Evolutionary conservation across 2,113 vertebrate genomes (phyloP).

Genomic region (Centropus bengalensis): DNA sequence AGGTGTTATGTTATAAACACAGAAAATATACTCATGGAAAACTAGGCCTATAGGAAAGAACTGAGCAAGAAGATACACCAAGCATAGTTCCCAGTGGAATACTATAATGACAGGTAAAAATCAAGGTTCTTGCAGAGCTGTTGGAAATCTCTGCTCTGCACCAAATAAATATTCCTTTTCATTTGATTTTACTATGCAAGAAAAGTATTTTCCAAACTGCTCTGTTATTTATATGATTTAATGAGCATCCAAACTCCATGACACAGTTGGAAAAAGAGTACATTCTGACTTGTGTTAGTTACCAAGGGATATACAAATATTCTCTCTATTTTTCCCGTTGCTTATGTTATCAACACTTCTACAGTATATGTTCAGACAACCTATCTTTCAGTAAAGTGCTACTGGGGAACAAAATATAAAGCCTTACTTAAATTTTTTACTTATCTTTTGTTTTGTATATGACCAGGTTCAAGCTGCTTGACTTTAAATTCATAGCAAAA

Average conservation of each 20-base stretch:
- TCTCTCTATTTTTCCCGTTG: background rate
- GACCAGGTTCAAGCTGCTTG: background rate
- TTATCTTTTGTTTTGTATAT: background rate
- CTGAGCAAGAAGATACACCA: background rate
- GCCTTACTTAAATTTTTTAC: background rate
- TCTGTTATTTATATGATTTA: background rate
- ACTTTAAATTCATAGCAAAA: background rate
- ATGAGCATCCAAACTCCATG: background rate
- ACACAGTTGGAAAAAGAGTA: background rate
- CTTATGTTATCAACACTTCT: background rate
- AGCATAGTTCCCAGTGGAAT: background rate
- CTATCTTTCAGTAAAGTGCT: background rate
- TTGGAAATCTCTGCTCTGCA: background rate
- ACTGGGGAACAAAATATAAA: background rate
- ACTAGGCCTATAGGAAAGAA: background rate
- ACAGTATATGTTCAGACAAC: background rate
- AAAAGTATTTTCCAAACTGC: background rate
- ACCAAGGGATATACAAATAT: background rate
- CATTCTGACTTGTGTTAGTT: background rate
- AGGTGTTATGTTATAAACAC: background rate
- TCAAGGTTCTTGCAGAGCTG: background rate
- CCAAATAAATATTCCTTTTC: background rate
- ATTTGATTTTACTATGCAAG: background rate
- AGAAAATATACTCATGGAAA: background rate
- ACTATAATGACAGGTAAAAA: background rate